phyloP scores from a whole-genome alignment of 2,113 vertebrate species.

The Syngnathus typhle region DNA sequence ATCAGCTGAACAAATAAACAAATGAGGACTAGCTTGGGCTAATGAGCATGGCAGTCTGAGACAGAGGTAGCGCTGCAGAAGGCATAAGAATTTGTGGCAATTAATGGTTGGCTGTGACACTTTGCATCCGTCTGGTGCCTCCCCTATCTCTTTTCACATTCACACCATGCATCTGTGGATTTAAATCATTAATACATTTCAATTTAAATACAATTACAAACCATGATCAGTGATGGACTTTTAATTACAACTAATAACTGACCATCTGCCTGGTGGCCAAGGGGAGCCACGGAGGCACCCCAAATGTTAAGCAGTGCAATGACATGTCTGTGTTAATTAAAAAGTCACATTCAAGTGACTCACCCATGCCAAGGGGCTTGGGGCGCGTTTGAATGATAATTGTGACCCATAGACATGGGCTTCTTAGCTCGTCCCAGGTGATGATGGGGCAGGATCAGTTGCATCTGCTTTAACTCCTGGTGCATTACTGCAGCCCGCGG shows the following conservation, averaged over 20 bases:
- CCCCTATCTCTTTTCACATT: constrained; percentile 48
- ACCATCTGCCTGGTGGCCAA: constrained; percentile 77
- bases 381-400: constrained; percentile 15
- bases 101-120: constrained; percentile 37
- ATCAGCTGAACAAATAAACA: constrained; percentile 54
- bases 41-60: constrained; percentile 27
- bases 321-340: constrained; percentile 52
- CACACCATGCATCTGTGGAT: constrained; percentile 48
- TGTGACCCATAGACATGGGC: constrained; percentile 15
- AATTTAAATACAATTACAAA: constrained; percentile 72
- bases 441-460: constrained; percentile 5
- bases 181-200: constrained; percentile 73
- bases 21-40: constrained; percentile 32
- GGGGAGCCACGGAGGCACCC: constrained; percentile 50
- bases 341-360: constrained; percentile 41
- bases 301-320: constrained; percentile 51
- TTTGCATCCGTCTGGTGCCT: constrained; percentile 34
- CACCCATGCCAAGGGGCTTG: constrained; percentile 22
- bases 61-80: constrained; percentile 7
- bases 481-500: background rate
- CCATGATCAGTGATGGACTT: constrained; percentile 74
- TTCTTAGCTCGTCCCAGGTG: constrained; percentile 3
- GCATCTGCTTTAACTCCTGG: background rate
- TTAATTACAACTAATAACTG: constrained; percentile 80
- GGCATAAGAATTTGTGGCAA: constrained; percentile 32